Percentiles rank a stretch among this genome's conserved stretches.
These are phyloP conservation scores for Acanthiza pusilla DNA, from an alignment of 2,797 vertebrate species.

Conservation along the genomic window DNA sequence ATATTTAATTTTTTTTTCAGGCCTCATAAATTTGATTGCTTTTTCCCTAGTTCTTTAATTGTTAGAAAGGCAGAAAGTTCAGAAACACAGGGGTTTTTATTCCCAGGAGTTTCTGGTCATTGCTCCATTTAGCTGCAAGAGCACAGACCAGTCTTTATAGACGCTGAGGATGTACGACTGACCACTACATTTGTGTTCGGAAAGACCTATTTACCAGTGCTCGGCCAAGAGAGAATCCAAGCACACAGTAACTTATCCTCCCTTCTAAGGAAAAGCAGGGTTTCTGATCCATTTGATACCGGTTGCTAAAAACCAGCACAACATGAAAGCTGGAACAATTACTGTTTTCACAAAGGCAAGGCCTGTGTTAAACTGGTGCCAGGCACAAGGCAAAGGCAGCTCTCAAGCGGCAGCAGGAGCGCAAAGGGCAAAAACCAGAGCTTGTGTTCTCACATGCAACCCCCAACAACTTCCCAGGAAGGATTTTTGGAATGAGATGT, in stretches of 20 bases:
- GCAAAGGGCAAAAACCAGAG: not conserved
- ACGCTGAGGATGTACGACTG: not conserved
- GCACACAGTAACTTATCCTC: not conserved
- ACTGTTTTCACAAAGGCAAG: not conserved
- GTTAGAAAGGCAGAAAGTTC: constrained; percentile 2
- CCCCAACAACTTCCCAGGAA: not conserved
- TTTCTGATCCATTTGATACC: not conserved
- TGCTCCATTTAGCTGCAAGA: not conserved
- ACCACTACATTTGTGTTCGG: not conserved
- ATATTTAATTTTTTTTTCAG: constrained; percentile 51
- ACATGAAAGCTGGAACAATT: not conserved
- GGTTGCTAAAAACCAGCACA: not conserved
- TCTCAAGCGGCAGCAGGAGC: not conserved
- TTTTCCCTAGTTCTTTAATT: constrained; percentile 31
- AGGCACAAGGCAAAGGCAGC: constrained; percentile 23
- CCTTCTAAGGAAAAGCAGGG: not conserved
- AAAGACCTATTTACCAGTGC: not conserved
- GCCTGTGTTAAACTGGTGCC: not conserved
- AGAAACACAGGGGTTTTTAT: not conserved
- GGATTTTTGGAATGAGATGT: not conserved
- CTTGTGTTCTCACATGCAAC: not conserved
- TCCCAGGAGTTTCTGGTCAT: not conserved
- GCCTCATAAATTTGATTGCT: constrained; percentile 54
- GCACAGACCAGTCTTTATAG: not conserved
- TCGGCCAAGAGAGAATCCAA: not conserved